phyloP scores from a whole-genome alignment of 2,888 invertebrate genomes.

The Epistrophella euchroma region DNA sequence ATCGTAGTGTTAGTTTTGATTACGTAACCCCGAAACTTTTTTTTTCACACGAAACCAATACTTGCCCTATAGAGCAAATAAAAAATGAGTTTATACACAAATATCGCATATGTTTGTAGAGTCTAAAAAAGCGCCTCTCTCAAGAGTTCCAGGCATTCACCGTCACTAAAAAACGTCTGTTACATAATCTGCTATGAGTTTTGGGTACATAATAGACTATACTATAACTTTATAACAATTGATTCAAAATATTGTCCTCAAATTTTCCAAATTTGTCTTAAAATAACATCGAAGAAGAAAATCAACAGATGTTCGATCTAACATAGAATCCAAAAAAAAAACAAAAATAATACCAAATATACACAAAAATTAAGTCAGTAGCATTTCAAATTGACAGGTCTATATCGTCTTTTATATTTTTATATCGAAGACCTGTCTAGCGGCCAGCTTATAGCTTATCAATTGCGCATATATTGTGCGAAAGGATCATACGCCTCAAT shows the following conservation, averaged over 20 bases:
- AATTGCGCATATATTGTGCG: slow-evolving; percentile 71
- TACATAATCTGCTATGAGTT: too few relatives aligned
- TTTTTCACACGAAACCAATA: too few relatives aligned
- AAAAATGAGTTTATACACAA: too few relatives aligned
- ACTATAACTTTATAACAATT: background rate
- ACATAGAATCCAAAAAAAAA: slow-evolving; percentile 24
- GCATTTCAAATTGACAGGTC: slow-evolving; percentile 71
- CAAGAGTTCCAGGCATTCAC: too few relatives aligned
- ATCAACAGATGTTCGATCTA: slow-evolving; percentile 43
- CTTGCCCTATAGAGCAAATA: too few relatives aligned
- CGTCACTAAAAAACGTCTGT: too few relatives aligned
- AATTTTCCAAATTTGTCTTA: background rate
- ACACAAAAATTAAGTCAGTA: slow-evolving; percentile 55
- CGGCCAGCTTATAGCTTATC: slow-evolving; percentile 56
- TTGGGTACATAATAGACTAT: too few relatives aligned
- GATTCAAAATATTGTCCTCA: background rate
- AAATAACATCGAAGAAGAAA: slow-evolving; percentile 22
- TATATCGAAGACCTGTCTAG: slow-evolving; percentile 43
- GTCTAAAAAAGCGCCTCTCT: too few relatives aligned
- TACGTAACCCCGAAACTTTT: too few relatives aligned
- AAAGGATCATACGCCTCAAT: slow-evolving; percentile 70
- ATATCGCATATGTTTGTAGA: too few relatives aligned
- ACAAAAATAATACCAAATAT: slow-evolving; percentile 55
- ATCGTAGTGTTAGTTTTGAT: too few relatives aligned
- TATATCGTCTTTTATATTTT: background rate